These are phyloP conservation scores for Orientallactaga bullata DNA, from an alignment of 2,113 vertebrate species.

Conservation along the genomic window DNA sequence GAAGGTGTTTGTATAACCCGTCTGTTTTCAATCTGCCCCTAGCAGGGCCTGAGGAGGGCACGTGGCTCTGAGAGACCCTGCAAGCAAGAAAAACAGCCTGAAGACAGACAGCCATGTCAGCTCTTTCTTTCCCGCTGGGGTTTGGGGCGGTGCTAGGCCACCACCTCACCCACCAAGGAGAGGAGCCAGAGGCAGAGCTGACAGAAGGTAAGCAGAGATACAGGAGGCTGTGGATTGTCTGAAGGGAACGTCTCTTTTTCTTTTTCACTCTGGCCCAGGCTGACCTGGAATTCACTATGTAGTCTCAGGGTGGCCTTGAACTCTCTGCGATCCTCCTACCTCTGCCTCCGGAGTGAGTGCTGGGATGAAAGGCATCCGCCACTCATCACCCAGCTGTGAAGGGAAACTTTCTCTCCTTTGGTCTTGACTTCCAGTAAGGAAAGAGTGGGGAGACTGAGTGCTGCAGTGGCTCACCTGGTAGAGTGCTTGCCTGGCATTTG, in stretches of 20 bases:
- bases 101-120: conserved; percentile 71
- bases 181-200: conserved; percentile 5
- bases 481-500: too few relatives aligned
- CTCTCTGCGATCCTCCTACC: too few relatives aligned
- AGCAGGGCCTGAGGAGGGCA: conserved; percentile 70
- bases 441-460: too few relatives aligned
- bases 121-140: conserved; percentile 63
- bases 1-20: conserved; percentile 63
- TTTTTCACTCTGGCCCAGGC: neutral
- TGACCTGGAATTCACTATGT: too few relatives aligned
- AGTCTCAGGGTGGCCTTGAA: too few relatives aligned
- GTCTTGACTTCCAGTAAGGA: conserved; percentile 19
- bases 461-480: too few relatives aligned
- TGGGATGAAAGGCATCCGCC: too few relatives aligned
- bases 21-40: conserved; percentile 83
- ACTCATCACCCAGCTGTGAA: neutral
- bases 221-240: neutral
- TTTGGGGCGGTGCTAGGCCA: neutral
- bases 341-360: too few relatives aligned
- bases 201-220: neutral
- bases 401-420: neutral
- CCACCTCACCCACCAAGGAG: neutral
- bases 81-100: conserved; percentile 70
- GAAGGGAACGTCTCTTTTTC: conserved; percentile 10
- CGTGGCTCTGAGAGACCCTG: conserved; percentile 77